phyloP scores from a whole-genome alignment of 2,888 invertebrate species.

The Sarcophaga subvicina region DNA sequence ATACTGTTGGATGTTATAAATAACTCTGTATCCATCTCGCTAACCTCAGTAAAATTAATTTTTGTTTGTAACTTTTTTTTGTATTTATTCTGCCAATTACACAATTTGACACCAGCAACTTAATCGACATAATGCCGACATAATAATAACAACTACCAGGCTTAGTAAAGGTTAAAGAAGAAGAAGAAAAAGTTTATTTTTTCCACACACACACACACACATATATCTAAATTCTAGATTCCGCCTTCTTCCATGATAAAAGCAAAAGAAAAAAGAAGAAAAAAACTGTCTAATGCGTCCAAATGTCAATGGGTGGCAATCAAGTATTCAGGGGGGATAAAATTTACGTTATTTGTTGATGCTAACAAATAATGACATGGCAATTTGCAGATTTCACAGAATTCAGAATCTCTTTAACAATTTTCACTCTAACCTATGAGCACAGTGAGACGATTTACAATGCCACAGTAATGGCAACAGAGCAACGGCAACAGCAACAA shows the following conservation, averaged over 20 bases:
- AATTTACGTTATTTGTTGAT: conserved; percentile 71
- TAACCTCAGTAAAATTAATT: too few relatives aligned
- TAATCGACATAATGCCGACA: conserved; percentile 63
- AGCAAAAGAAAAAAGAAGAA: conserved; percentile 23
- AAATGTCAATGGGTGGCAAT: conserved; percentile 66
- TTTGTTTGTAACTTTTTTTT: too few relatives aligned
- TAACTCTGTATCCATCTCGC: too few relatives aligned
- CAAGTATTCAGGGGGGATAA: conserved; percentile 65
- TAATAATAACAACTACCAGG: conserved; percentile 55
- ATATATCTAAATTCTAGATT: conserved; percentile 22
- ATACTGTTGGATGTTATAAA: too few relatives aligned
- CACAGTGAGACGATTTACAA: conserved; percentile 11
- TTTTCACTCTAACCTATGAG: conserved; percentile 23
- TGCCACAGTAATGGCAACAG: conserved; percentile 6
- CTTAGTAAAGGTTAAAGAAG: conserved; percentile 38
- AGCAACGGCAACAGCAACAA: conserved; percentile 18
- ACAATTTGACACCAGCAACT: conserved; percentile 77
- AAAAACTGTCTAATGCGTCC: conserved; percentile 43
- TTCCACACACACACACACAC: conserved; percentile 24
- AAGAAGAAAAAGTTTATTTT: too few relatives aligned
- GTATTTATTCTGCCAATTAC: conserved; percentile 77
- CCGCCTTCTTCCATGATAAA: conserved; percentile 56
- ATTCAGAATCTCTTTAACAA: conserved; percentile 68
- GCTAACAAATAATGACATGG: conserved; percentile 80
- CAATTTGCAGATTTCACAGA: conserved; percentile 81